Evolutionary conservation across 2,888 invertebrate species (phyloP).

Genomic region (Himalopsyche kuldschensis): DNA sequence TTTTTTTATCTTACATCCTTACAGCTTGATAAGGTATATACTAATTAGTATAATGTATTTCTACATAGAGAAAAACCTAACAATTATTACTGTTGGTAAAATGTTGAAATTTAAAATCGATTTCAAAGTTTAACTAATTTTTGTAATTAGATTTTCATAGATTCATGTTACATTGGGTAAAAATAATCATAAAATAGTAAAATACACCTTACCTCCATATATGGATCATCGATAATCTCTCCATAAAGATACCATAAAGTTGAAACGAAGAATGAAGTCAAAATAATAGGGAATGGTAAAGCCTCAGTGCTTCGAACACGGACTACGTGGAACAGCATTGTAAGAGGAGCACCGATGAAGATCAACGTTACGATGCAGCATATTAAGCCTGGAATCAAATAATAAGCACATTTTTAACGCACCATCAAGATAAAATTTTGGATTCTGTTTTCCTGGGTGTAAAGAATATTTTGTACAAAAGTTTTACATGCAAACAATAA

Average conservation of each 20-base stretch:
- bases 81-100: no score
- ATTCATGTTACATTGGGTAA: background rate
- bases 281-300: slow-evolving; percentile 84
- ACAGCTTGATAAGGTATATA: background rate
- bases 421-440: no score
- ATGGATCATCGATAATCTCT: slow-evolving; percentile 72
- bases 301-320: slow-evolving; percentile 79
- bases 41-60: background rate
- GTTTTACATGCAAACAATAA: no score
- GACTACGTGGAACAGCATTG: slow-evolving; percentile 78
- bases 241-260: slow-evolving; percentile 87
- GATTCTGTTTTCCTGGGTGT: no score
- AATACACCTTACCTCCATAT: slow-evolving; percentile 66
- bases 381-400: slow-evolving; percentile 56
- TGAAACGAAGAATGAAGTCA: slow-evolving; percentile 80
- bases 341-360: slow-evolving; percentile 82
- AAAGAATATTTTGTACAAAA: no score
- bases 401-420: background rate
- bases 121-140: background rate
- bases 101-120: no score
- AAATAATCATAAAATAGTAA: slow-evolving; percentile 38
- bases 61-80: background rate
- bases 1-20: background rate
- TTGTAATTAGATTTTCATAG: background rate
- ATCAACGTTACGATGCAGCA: slow-evolving; percentile 76